Evolutionary conservation across 2,888 invertebrate genomes (phyloP), one percentile per base, ranked within the genome.

Genomic region (Idaea straminata): DNA sequence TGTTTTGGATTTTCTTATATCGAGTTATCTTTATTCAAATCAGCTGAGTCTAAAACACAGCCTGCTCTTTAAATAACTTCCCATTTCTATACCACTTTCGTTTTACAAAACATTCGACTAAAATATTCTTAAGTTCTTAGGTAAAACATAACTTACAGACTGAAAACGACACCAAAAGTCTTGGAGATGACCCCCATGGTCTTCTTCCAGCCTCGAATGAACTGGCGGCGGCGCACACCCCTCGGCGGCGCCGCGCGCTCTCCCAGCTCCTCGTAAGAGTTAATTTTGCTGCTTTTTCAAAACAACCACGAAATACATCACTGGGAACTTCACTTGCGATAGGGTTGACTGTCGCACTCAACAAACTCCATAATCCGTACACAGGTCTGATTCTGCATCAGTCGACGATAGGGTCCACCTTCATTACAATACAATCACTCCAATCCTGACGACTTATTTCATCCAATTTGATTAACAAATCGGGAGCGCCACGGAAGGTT

Each of bases 161-260:
- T 96, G 94, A 96, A 96, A 85, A 96, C 95, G 85, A 96, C 95
- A 89, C 96, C 96, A 77, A 96, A 95, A 69, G 96, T 95, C 88
- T 96, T 96, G 68, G 96, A 96, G 78, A 96, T 95, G 85, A 96
- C 95, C 77, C 96, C 96, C 96, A 96, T 96, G 82, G 91, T 93
- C 82, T 91, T 92, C 86, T 91, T 91, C 91, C 88, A 91, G 76
- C 92, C 92, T 81, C 90, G 89, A 82, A 92, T 85, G 84, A 91
- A 87, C 83, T 89, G 91, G 84, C 92, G 91, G 83, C 92, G 92
- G 86, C 92, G 92, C 83, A 84, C 86, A 86, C 91, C 91, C 66
- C 86, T 83, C 82, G 89, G 85, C 84, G 85, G 74, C 88, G 86
- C 87, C 89, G 90, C 89, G 74, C 88, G 86, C 85, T 74, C 78